phyloP scores from a whole-genome alignment of 1,140 invertebrate genomes.

The Stegodyphus dumicola region DNA sequence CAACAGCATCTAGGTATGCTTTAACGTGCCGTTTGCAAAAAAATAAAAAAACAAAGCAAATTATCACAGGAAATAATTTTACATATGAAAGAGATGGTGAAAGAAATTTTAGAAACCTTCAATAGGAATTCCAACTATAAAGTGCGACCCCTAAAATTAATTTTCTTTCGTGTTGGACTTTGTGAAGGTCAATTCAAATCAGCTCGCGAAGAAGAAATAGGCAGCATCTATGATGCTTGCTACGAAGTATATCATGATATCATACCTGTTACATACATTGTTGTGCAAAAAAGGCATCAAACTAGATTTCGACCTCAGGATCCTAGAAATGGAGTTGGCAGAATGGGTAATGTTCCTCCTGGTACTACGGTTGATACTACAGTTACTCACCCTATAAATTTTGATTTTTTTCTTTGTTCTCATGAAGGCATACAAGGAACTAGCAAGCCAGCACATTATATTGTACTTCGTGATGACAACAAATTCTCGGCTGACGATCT shows the following conservation, averaged over 20 bases:
- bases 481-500: conserved; percentile 61
- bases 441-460: conserved; percentile 5
- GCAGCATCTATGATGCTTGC: conserved; percentile 56
- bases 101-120: conserved; percentile 1
- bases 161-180: conserved; percentile 70
- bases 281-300: neutral
- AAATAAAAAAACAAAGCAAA: conserved; percentile 12
- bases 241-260: conserved; percentile 12
- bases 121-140: neutral
- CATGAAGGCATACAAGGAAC: no score
- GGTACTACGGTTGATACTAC: conserved; percentile 85
- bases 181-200: conserved; percentile 69
- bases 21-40: conserved; percentile 47
- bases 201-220: conserved; percentile 63
- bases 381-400: conserved; percentile 83
- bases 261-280: conserved; percentile 60
- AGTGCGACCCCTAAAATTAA: conserved; percentile 66
- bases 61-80: conserved; percentile 56
- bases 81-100: conserved; percentile 76
- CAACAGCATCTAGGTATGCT: conserved; percentile 48
- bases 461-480: conserved; percentile 63
- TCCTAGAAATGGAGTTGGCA: conserved; percentile 63
- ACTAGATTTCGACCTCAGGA: conserved; percentile 62
- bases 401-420: conserved; percentile 75
- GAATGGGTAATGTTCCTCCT: conserved; percentile 78